Conservation (phyloP, 2,113 vertebrate species). For the Danio rerio region DNA sequence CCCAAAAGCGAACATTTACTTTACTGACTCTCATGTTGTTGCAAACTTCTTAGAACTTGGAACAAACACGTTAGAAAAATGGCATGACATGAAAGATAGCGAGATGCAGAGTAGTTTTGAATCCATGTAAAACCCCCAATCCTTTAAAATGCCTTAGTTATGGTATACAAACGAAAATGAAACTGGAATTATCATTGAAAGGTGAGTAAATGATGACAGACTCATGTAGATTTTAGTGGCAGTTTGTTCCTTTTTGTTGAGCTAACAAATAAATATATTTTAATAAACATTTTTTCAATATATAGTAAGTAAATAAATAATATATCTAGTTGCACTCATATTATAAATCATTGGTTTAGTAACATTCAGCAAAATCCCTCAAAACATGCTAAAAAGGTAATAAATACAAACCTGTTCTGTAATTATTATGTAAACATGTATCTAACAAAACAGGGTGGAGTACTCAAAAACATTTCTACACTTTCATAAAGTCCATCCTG, state of each 20-base stretch:
- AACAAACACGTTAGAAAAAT: not conserved
- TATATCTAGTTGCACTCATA: slow-evolving; percentile 30
- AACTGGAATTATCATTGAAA: not conserved
- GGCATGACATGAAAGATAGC: not conserved
- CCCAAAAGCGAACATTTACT: not conserved
- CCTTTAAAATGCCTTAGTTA: not conserved
- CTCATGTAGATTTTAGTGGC: not conserved
- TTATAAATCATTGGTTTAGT: slow-evolving; percentile 11
- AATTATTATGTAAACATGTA: slow-evolving; percentile 39
- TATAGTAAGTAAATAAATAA: not conserved
- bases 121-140: not conserved
- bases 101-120: not conserved
- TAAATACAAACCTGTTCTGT: slow-evolving; percentile 20
- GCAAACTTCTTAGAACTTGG: not conserved
- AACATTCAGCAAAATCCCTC: slow-evolving; percentile 32
- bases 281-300: not conserved
- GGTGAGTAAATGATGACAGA: not conserved
- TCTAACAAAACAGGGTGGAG: slow-evolving; percentile 24
- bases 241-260: not conserved
- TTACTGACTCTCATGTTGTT: not conserved
- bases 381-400: slow-evolving; percentile 48
- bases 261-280: not conserved
- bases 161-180: no score
- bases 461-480: slow-evolving; percentile 10
- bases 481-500: not conserved